These are phyloP conservation scores for Omphaloscelis lunosa DNA, from an alignment of 2,888 invertebrate genomes.

Conservation along the genomic window DNA sequence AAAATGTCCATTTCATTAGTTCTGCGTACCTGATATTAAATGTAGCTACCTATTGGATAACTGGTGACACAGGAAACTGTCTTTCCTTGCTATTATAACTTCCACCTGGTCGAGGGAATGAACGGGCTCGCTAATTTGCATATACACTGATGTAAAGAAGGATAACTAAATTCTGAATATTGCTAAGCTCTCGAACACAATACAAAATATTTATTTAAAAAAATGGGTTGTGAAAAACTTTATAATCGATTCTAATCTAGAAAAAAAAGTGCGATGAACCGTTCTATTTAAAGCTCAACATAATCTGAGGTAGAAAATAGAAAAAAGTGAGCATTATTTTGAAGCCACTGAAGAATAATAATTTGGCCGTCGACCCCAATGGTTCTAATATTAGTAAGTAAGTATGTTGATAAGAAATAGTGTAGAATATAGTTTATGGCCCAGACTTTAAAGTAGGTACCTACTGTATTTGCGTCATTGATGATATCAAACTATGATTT, in stretches of 20 bases:
- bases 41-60: not conserved
- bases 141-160: not conserved
- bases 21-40: not conserved
- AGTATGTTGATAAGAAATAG: constrained; percentile 8
- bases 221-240: no score
- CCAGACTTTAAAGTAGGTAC: constrained; percentile 13
- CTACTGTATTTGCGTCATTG: constrained; percentile 40
- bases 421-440: constrained; percentile 22
- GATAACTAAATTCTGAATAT: not conserved
- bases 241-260: not conserved
- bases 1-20: not conserved
- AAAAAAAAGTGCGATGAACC: constrained; percentile 9
- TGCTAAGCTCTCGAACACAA: not conserved
- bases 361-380: constrained; percentile 20
- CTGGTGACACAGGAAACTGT: constrained; percentile 41
- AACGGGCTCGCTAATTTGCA: constrained; percentile 29
- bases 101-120: constrained; percentile 32
- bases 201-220: not conserved
- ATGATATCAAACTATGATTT: constrained; percentile 22
- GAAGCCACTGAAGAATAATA: constrained; percentile 3
- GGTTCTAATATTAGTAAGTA: constrained; percentile 28
- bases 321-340: not conserved
- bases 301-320: not conserved
- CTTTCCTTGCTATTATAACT: constrained; percentile 21
- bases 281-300: not conserved